Conservation (phyloP, 2,113 vertebrate species). For the Clupea harengus region DNA sequence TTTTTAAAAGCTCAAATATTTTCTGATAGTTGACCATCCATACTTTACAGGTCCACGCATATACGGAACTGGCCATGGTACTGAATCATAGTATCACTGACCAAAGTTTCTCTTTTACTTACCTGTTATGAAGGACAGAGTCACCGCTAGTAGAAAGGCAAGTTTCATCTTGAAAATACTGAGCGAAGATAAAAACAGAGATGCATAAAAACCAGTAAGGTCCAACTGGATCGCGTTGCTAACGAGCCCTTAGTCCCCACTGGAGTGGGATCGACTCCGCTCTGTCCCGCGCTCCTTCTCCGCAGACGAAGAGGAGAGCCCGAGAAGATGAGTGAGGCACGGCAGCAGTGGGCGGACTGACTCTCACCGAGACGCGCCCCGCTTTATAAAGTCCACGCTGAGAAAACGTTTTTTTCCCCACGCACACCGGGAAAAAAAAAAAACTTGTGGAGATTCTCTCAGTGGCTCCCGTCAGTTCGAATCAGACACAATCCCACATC, state of each 20-base stretch:
- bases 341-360: not conserved
- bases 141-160: slow-evolving; percentile 39
- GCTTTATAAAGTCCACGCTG: not conserved
- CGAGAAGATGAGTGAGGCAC: not conserved
- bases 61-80: slow-evolving; percentile 65
- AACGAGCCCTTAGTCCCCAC: not conserved
- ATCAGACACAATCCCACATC: not conserved
- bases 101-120: slow-evolving; percentile 27
- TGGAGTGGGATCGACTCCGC: not conserved
- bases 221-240: not conserved
- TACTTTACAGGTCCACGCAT: not conserved
- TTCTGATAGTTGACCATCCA: not conserved
- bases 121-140: slow-evolving; percentile 59
- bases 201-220: not conserved
- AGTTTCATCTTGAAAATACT: slow-evolving; percentile 60
- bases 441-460: not conserved
- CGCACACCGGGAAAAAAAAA: not conserved
- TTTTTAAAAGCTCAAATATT: not conserved
- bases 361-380: not conserved
- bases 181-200: not conserved
- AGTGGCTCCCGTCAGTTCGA: not conserved
- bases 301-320: not conserved
- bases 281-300: not conserved
- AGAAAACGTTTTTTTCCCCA: not conserved
- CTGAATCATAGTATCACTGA: slow-evolving; percentile 55